phyloP scores from a whole-genome alignment of 2,797 vertebrate genomes.

The Hipposideros larvatus region DNA sequence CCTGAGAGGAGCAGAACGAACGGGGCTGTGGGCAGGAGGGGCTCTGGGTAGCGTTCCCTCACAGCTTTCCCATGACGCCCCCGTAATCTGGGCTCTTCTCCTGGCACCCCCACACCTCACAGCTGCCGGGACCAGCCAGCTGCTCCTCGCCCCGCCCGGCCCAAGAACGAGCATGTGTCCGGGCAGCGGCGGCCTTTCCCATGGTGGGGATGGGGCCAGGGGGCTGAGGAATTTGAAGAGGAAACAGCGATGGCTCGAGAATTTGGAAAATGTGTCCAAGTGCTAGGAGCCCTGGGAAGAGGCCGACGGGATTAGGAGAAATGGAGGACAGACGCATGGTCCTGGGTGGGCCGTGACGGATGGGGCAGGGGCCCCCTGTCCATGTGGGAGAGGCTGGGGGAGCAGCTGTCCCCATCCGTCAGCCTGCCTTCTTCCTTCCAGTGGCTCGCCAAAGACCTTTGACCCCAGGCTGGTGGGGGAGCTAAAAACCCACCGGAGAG shows the following conservation, averaged over 20 bases:
- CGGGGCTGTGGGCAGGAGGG: background rate
- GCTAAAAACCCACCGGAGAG: rapidly evolving
- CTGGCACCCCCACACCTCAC: constrained; percentile 70
- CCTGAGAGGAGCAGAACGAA: background rate
- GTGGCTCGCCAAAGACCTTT: background rate
- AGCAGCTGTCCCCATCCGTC: constrained; percentile 74
- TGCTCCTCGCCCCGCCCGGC: background rate
- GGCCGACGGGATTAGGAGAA: constrained; percentile 36
- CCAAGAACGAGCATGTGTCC: background rate
- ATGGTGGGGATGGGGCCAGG: constrained; percentile 16
- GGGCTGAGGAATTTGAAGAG: constrained; percentile 67
- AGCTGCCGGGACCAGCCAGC: constrained; percentile 74
- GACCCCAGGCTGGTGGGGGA: background rate
- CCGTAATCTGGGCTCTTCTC: constrained; percentile 49
- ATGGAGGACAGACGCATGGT: background rate
- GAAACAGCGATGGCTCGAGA: constrained; percentile 71
- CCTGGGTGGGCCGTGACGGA: constrained; percentile 66
- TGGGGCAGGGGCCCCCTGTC: constrained; percentile 63
- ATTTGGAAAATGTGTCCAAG: constrained; percentile 73
- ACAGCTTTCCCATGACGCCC: constrained; percentile 76
- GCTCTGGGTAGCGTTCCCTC: constrained; percentile 18
- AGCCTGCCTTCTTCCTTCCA: background rate
- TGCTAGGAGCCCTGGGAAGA: constrained; percentile 52
- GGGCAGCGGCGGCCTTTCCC: constrained; percentile 51
- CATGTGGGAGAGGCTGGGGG: rapidly evolving